phyloP scores from a whole-genome alignment of 2,797 vertebrate genomes.

The Acanthurus leucopareius region DNA sequence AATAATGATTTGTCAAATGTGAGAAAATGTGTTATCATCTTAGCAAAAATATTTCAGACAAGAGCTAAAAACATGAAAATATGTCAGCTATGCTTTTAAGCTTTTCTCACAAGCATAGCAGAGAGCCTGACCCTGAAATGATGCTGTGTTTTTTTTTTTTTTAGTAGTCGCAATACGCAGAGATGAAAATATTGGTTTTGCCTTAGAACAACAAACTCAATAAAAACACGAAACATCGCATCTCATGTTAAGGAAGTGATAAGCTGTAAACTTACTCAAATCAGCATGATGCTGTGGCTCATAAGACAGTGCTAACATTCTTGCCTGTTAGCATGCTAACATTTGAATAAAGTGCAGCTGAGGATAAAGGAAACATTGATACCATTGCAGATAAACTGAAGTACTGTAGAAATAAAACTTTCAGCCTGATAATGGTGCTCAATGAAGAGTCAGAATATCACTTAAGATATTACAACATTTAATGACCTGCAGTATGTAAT shows the following conservation, averaged over 20 bases:
- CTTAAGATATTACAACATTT: neutral
- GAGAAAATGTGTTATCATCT: neutral
- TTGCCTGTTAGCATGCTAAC: neutral
- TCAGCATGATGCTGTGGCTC: neutral
- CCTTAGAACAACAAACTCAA: neutral
- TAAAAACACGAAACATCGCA: neutral
- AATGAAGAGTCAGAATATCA: neutral
- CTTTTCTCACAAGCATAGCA: neutral
- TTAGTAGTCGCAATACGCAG: neutral
- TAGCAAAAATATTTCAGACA: neutral
- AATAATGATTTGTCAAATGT: neutral
- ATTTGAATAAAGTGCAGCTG: neutral
- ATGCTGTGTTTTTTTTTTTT: neutral
- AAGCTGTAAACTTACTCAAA: neutral
- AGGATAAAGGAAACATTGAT: neutral
- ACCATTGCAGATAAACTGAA: neutral
- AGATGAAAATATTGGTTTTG: slow-evolving; percentile 6
- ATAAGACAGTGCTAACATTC: no score
- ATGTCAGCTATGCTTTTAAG: neutral
- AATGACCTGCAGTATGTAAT: neutral
- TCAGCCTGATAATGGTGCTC: neutral
- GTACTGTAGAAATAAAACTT: neutral
- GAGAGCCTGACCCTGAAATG: neutral
- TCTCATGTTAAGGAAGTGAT: neutral
- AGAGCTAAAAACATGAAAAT: neutral